Conservation (phyloP, 2,888 invertebrate species). For the Morpho helenor region DNA sequence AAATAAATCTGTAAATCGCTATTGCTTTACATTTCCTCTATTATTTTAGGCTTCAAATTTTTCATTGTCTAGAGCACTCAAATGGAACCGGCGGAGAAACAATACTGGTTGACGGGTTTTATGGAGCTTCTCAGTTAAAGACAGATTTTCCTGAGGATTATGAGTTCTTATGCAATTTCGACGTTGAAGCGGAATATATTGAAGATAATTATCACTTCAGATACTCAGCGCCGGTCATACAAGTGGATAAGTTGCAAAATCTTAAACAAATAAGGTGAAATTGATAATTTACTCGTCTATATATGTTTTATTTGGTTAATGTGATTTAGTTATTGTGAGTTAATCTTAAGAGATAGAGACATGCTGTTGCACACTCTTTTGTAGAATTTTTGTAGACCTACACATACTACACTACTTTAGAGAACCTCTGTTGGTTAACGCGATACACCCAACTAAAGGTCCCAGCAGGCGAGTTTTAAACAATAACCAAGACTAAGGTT, state of each 20-base stretch:
- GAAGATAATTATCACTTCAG: constrained; percentile 81
- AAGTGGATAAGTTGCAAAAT: constrained; percentile 73
- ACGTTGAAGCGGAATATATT: constrained; percentile 82
- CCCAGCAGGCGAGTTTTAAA: too few relatives aligned
- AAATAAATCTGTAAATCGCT: too few relatives aligned
- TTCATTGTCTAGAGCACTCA: constrained; percentile 62
- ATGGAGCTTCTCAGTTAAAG: constrained; percentile 79
- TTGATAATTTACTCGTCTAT: neutral
- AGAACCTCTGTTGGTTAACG: too few relatives aligned
- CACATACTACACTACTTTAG: too few relatives aligned
- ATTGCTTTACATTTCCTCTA: too few relatives aligned
- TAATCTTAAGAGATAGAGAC: too few relatives aligned
- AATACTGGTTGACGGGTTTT: constrained; percentile 86
- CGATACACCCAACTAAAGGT: too few relatives aligned
- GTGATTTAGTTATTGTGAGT: too few relatives aligned
- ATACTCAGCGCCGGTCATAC: constrained; percentile 79
- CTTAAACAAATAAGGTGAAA: constrained; percentile 80
- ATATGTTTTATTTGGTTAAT: too few relatives aligned
- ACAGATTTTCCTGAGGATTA: constrained; percentile 76
- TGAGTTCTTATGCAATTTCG: constrained; percentile 75
- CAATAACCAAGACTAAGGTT: too few relatives aligned
- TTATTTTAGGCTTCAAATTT: constrained; percentile 58
- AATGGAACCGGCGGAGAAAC: constrained; percentile 85
- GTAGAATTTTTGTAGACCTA: too few relatives aligned
- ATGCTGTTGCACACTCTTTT: too few relatives aligned